Conservation (phyloP, 2,888 invertebrate genomes). For the Brassicogethes aeneus region DNA sequence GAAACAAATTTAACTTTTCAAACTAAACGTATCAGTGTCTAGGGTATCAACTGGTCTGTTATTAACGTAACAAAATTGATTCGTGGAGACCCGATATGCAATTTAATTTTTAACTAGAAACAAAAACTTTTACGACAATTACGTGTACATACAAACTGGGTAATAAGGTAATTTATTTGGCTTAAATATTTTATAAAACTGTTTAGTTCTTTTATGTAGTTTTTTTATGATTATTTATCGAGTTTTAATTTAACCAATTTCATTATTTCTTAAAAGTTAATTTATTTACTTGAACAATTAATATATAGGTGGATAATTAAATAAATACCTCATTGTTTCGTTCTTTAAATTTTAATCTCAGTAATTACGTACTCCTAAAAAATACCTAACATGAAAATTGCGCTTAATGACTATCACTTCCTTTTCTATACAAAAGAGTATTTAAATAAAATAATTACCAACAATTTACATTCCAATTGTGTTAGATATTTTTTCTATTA, state of each 20-base stretch:
- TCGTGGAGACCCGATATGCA: background rate
- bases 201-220: background rate
- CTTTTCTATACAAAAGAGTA: no score
- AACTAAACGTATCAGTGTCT: constrained; percentile 1
- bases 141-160: background rate
- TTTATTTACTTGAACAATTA: no score
- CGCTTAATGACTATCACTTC: no score
- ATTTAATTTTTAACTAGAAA: constrained; percentile 2
- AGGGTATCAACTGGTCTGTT: background rate
- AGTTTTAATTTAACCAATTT: constrained; percentile 6
- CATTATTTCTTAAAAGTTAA: constrained; percentile 7
- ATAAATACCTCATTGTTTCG: no score
- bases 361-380: no score
- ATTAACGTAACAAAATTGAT: background rate
- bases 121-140: constrained; percentile 1
- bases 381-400: no score
- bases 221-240: background rate
- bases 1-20: background rate
- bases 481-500: no score
- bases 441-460: no score
- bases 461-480: no score
- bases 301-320: no score
- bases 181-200: background rate
- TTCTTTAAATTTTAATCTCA: no score
- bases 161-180: background rate